Base-by-base conservation (phyloP, 2,113 vertebrate species). In the Neolamprologus modestus region DNA sequence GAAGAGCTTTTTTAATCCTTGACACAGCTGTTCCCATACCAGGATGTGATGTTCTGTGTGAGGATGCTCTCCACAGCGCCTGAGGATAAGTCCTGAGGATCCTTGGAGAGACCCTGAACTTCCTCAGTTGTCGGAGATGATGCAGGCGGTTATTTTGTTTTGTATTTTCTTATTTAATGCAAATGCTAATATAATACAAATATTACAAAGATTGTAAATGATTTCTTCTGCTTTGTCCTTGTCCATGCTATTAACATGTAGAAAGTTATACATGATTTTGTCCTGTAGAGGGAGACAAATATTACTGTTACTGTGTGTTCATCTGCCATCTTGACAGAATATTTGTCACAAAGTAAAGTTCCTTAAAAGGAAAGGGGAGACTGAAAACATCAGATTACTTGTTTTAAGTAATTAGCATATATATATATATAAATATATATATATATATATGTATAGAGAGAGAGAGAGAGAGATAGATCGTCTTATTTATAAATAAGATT, bases 391-490 rank as follows among this genome's bases (percentile, higher is more conserved):
- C 19, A 2, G 9, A 53, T 53, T n/a, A 53, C 19, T 10, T n/a
- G 50, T 53, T 53, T 53, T 53, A 53, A n/a, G 50, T 53, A 3
- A 53, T n/a, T 52, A 52, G 8, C 17, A n/a, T 6, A 3, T n/a
- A 10, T 52, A 52, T 52, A 9, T 52, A 9, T 4, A 8, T 8
- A 47, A 1, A 8, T 8, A 16, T 4, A 16, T 47, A 16, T 5
- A 37, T 42, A 13, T 0, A 14, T 4, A 45, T 1, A 45, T 2
- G 16, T 0, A 45, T 14, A 42, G 2, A 45, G 1, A 42, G 6
- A 37, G 4, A 40, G 10, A 35, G 8, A 35, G 5, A 28, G 0
- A 37, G 2, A 40, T 40, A 37, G 2, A 37, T 12, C 2, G 7
- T 57, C 54, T 57, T 26, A 57, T 14, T 57, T 57, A 26, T 8